Evolutionary conservation across 1,140 invertebrate species (phyloP).

Genomic region (Caenorhabditis tropicalis): DNA sequence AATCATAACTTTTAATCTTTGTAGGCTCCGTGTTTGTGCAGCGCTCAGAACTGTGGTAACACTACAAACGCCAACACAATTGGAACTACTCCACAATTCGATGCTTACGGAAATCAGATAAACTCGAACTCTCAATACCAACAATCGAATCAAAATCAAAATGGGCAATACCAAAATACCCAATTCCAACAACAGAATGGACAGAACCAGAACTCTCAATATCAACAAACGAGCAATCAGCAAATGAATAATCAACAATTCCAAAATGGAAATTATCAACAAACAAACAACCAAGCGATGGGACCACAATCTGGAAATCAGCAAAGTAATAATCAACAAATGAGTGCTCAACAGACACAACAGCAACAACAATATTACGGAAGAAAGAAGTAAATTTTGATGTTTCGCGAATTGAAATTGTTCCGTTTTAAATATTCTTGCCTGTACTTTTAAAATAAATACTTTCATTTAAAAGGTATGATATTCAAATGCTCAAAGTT

Average conservation of each 20-base stretch:
- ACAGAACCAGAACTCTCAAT: neutral
- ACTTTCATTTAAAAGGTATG: neutral
- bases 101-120: constrained; percentile 14
- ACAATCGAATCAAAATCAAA: neutral
- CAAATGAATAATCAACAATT: constrained; percentile 32
- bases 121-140: neutral
- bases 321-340: neutral
- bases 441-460: constrained; percentile 11
- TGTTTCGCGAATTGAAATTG: neutral
- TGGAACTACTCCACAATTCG: constrained; percentile 27
- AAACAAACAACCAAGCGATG: neutral
- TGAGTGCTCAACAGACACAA: constrained; percentile 21
- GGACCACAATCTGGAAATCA: neutral
- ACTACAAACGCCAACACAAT: constrained; percentile 21
- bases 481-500: too few relatives aligned
- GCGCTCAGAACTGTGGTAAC: constrained; percentile 44
- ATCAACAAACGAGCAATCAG: constrained; percentile 38
- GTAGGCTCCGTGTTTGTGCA: constrained; percentile 50
- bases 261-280: constrained; percentile 19
- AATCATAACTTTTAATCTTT: neutral
- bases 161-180: constrained; percentile 29
- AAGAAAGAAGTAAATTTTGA: constrained; percentile 12
- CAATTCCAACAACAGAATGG: constrained; percentile 39
- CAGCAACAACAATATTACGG: constrained; percentile 47
- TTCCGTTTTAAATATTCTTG: constrained; percentile 17